Percentiles rank a stretch among this genome's conserved stretches.
Evolutionary conservation across 2,797 vertebrate genomes (phyloP).

Genomic region (Sebastes kiyomatsui): DNA sequence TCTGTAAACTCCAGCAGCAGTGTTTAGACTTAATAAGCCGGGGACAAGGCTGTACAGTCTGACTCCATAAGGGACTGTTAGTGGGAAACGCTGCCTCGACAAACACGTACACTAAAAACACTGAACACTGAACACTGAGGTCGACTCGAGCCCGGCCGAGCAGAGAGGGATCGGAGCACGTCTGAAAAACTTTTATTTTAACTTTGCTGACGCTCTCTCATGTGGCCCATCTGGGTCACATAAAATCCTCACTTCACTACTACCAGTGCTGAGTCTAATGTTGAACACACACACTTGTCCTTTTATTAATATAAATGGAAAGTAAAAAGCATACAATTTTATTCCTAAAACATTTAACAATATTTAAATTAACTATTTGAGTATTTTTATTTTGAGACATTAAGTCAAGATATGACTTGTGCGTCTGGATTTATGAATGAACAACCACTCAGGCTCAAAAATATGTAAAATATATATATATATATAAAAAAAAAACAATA

Average conservation of each 20-base stretch:
- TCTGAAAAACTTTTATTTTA: constrained; percentile 43
- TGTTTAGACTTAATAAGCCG: constrained; percentile 60
- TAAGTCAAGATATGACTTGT: neutral
- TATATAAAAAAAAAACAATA: neutral
- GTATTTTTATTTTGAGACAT: neutral
- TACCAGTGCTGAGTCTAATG: neutral
- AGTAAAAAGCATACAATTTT: neutral
- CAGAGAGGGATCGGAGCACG: neutral
- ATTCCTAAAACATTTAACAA: neutral
- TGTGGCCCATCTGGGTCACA: neutral
- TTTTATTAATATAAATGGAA: neutral
- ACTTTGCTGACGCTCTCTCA: constrained; percentile 9
- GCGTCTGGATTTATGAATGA: neutral
- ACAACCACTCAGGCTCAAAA: neutral
- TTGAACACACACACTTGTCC: neutral
- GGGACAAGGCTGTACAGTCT: constrained; percentile 58
- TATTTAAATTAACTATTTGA: neutral
- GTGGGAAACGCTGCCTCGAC: constrained; percentile 50
- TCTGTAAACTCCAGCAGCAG: constrained; percentile 57
- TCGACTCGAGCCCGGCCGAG: constrained; percentile 9
- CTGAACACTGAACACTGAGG: constrained; percentile 20
- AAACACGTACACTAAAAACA: constrained; percentile 32
- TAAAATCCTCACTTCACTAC: neutral
- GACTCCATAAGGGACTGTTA: constrained; percentile 39
- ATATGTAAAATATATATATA: neutral